Evolutionary conservation across 2,113 vertebrate species (phyloP).

Genomic region (Heptranchias perlo): DNA sequence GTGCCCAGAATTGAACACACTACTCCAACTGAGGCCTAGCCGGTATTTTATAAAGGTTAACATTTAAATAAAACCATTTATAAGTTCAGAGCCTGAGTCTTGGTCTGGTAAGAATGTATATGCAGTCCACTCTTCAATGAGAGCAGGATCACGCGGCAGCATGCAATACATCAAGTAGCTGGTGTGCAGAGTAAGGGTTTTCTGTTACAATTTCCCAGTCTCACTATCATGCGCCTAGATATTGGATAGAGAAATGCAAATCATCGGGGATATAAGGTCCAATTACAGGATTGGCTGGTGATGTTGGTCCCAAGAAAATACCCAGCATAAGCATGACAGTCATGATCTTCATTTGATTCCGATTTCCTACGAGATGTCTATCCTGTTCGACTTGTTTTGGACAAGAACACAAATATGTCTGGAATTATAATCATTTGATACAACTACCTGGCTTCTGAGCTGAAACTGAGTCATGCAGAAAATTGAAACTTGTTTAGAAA

Average conservation of each 20-base stretch:
- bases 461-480: neutral
- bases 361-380: neutral
- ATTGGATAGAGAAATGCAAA: neutral
- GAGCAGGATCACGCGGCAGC: neutral
- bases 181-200: neutral
- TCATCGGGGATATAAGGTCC: neutral
- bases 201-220: neutral
- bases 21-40: no score
- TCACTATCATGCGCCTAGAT: neutral
- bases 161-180: neutral
- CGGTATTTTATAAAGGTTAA: no score
- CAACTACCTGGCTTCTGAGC: neutral
- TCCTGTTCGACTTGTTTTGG: neutral
- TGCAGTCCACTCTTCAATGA: neutral
- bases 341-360: neutral
- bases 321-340: neutral
- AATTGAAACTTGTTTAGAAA: neutral
- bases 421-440: neutral
- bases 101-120: neutral
- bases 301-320: neutral
- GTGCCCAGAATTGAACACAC: no score
- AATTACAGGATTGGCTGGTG: neutral
- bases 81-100: neutral
- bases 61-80: no score
- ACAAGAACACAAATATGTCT: neutral